Conservation (phyloP, 2,888 invertebrate genomes). For the Acholoe squamosa region DNA sequence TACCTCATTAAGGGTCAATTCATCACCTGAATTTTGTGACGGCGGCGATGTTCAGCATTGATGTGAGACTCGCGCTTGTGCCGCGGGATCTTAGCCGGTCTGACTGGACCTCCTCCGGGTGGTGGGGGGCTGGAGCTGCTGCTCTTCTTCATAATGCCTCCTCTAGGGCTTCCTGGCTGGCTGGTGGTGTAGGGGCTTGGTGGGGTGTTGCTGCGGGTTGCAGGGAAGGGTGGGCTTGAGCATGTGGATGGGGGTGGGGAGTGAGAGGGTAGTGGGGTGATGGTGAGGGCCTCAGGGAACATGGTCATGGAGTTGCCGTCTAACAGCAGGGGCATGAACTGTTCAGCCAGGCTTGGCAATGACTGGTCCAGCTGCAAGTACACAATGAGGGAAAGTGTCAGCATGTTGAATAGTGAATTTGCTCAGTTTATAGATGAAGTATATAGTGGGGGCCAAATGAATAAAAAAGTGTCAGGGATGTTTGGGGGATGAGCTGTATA, state of each 20-base stretch:
- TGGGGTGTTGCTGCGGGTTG: slow-evolving; percentile 19
- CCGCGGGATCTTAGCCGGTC: slow-evolving; percentile 74
- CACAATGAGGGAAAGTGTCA: no score
- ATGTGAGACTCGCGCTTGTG: slow-evolving; percentile 82
- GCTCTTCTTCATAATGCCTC: background rate
- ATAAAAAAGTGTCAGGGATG: no score
- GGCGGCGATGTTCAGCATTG: slow-evolving; percentile 80
- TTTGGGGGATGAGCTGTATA: no score
- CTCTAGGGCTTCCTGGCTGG: background rate
- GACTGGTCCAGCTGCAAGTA: slow-evolving; percentile 17
- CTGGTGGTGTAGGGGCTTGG: slow-evolving; percentile 53
- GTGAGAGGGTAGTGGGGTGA: background rate
- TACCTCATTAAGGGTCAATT: slow-evolving; percentile 40
- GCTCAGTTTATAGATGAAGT: no score
- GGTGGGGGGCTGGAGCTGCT: background rate
- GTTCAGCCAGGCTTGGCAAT: slow-evolving; percentile 10
- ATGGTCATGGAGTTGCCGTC: slow-evolving; percentile 20
- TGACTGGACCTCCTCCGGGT: slow-evolving; percentile 28
- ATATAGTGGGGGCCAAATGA: no score
- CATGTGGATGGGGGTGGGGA: slow-evolving; percentile 27
- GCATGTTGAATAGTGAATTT: no score
- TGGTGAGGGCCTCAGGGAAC: slow-evolving; percentile 47
- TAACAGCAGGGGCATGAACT: slow-evolving; percentile 25
- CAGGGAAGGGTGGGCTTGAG: slow-evolving; percentile 31
- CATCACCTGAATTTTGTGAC: slow-evolving; percentile 81